Evolutionary conservation across 2,797 vertebrate species (phyloP), one percentile per base, ranked within the genome.

Genomic region (Alexandromys oeconomus): DNA sequence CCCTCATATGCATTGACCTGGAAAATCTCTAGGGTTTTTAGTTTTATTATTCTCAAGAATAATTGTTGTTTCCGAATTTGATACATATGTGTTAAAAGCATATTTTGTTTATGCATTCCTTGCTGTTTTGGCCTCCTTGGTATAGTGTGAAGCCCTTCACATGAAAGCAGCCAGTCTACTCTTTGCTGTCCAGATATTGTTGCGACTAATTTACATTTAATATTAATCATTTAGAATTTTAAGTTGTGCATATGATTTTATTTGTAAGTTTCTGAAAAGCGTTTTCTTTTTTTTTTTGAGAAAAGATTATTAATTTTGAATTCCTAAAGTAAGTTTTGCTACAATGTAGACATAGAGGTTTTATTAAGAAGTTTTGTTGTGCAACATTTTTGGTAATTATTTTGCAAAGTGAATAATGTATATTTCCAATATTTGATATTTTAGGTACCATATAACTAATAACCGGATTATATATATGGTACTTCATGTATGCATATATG

Each of bases 1-100:
- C 3, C 78, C 29, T 94, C 76, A 91, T 51, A 13, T 14, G 13
- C 51, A 80, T 21, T 43, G 27, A 78, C 59, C 57, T 85, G 46
- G 51, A 94, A 94, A 95, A 71, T 46, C 77, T 13, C 34, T 27
- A 84, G 92, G 86, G 5, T 71, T 27, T 57, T 89, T 13, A 67
- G 5, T 78, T 63, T 80, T 92, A 69, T 57, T 73, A 63, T n/a
- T 92, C 31, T n/a, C 1, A 13, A 74, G 37, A 27, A 19, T 46
- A 57, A 79, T 48, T 76, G 7, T 2, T 37, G n/a, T 63, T 23
- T 3, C 90, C 71, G 71, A 69, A 80, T 86, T 71, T 54, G 40
- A 61, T n/a, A 12, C 0, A 1, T 12, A 10, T 1, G 17, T 59
- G 2, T 65, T 74, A 91, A 85, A 94, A 89, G 61, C 17, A 40